Evolutionary conservation across 37 sponge, comb jelly and placozoan species (phyloP).

Genomic region (Ephydatia muelleri): DNA sequence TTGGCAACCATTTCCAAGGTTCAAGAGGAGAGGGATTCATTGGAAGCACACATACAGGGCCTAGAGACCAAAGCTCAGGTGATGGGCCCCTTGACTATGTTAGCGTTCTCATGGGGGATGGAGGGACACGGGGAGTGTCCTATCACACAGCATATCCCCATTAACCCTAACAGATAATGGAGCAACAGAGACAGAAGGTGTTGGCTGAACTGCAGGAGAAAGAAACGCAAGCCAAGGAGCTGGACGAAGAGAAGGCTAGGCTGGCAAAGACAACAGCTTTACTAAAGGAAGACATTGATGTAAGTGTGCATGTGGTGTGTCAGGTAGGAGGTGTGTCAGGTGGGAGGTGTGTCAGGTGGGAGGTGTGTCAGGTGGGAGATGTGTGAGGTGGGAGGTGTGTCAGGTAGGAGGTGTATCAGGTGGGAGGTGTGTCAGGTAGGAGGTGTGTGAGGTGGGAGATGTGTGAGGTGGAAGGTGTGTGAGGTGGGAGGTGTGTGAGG

Average conservation of each 20-base stretch:
- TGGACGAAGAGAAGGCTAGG: conserved; percentile 87
- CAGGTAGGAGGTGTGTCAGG: too few relatives aligned
- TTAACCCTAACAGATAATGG: not conserved
- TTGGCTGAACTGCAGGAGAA: conserved; percentile 73
- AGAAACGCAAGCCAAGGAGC: conserved; percentile 73
- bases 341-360: not conserved
- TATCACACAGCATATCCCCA: too few relatives aligned
- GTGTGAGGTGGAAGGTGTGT: too few relatives aligned
- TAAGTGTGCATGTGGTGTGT: conserved; percentile 23
- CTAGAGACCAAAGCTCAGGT: conserved; percentile 59
- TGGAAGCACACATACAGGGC: conserved; percentile 31
- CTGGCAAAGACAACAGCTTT: conserved; percentile 68
- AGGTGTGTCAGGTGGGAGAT: too few relatives aligned
- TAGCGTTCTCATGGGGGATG: too few relatives aligned
- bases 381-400: not conserved
- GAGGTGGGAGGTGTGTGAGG: not conserved
- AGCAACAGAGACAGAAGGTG: conserved; percentile 53
- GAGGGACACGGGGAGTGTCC: too few relatives aligned
- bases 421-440: not conserved
- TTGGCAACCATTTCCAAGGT: conserved; percentile 77
- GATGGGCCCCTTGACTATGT: too few relatives aligned
- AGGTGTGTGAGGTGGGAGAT: not conserved
- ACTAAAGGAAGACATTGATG: conserved; percentile 74
- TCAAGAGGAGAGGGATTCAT: conserved; percentile 69
- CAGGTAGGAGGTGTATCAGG: not conserved